Evolutionary conservation across 2,113 vertebrate genomes (phyloP).

Genomic region (Cyphomyrus discorhynchus): DNA sequence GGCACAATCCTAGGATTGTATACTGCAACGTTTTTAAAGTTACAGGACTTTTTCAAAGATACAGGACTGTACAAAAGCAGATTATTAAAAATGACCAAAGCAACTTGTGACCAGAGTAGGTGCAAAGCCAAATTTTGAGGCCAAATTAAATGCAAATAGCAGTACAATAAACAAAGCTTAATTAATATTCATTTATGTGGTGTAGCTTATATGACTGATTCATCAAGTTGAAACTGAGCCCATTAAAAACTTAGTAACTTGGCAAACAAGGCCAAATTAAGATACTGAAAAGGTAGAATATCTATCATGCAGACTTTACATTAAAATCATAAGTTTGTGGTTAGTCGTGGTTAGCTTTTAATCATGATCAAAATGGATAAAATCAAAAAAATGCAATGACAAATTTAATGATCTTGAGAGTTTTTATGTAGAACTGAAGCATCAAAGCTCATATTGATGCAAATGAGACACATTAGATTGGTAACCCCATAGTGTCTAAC

Average conservation of each 20-base stretch:
- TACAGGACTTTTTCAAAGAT: not conserved
- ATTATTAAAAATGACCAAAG: not conserved
- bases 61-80: not conserved
- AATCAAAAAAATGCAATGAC: not conserved
- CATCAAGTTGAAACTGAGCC: not conserved
- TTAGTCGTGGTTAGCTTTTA: not conserved
- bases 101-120: not conserved
- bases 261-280: not conserved
- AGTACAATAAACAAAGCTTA: not conserved
- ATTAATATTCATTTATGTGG: not conserved
- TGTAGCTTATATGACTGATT: not conserved
- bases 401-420: not conserved
- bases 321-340: not conserved
- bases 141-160: not conserved
- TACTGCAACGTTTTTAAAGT: not conserved
- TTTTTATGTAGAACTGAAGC: not conserved
- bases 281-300: not conserved
- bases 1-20: not conserved
- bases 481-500: not conserved
- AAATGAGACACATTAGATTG: not conserved
- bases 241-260: not conserved
- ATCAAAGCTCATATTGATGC: not conserved
- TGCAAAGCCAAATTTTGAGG: not conserved
- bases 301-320: not conserved
- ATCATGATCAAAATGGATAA: not conserved